Conservation (phyloP, 2,797 vertebrate genomes). For the Lagodon rhomboides region DNA sequence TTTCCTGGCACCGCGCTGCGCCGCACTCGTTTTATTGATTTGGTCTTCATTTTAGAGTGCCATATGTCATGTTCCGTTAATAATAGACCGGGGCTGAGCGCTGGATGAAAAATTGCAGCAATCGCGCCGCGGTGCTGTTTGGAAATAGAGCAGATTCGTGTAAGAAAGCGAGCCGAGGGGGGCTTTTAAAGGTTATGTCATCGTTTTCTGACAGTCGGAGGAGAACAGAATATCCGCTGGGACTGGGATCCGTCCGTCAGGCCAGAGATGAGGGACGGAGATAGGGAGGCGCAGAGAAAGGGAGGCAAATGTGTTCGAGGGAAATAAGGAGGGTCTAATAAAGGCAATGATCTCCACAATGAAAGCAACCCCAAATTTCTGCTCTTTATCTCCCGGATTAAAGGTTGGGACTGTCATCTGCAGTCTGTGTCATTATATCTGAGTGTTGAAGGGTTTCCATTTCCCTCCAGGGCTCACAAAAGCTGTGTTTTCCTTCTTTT, state of each 20-base stretch:
- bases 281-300: constrained; percentile 39
- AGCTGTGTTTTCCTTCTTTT: background rate
- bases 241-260: constrained; percentile 56
- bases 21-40: constrained; percentile 48
- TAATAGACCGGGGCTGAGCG: constrained; percentile 38
- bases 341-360: constrained; percentile 11
- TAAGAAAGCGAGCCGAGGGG: constrained; percentile 53
- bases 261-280: constrained; percentile 46
- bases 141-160: constrained; percentile 52
- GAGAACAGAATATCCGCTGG: constrained; percentile 60
- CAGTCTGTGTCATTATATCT: constrained; percentile 16
- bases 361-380: background rate
- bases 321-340: constrained; percentile 33
- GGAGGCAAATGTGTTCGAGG: constrained; percentile 31
- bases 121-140: constrained; percentile 31
- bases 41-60: constrained; percentile 39
- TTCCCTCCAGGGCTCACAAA: constrained; percentile 6
- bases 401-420: constrained; percentile 48
- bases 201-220: constrained; percentile 63
- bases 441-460: constrained; percentile 10
- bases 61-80: constrained; percentile 33
- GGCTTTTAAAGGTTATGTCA: constrained; percentile 78
- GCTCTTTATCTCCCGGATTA: constrained; percentile 35
- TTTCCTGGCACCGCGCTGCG: constrained; percentile 6
- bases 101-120: constrained; percentile 54